Evolutionary conservation across 2,113 vertebrate genomes (phyloP).

Genomic region (Hemiscyllium ocellatum): DNA sequence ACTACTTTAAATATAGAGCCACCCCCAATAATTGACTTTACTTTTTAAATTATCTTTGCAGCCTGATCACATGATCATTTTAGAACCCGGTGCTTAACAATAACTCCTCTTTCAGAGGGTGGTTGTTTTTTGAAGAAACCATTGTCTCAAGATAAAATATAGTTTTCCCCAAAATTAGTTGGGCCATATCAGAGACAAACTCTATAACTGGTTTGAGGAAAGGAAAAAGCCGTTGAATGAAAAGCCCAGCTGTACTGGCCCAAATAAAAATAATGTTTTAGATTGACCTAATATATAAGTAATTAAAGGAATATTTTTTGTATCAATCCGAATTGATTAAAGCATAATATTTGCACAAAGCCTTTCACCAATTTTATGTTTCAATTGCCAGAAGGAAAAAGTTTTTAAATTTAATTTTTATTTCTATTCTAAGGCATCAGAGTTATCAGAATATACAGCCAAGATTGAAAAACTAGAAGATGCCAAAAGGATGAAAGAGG

Average conservation of each 20-base stretch:
- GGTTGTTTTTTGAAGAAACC: too few species aligned
- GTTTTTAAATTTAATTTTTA: not conserved
- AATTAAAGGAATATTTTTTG: not conserved
- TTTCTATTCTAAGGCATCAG: constrained; percentile 63
- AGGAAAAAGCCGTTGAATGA: not conserved
- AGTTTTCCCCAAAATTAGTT: not conserved
- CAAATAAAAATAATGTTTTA: not conserved
- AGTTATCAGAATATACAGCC: constrained; percentile 78
- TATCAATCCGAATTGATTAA: not conserved
- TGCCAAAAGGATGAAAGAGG: constrained; percentile 74
- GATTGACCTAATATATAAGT: not conserved
- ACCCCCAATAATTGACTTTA: too few species aligned
- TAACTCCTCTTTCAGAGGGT: too few species aligned
- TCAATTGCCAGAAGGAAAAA: not conserved
- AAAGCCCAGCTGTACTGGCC: not conserved
- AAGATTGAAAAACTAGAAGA: constrained; percentile 82
- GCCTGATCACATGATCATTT: too few species aligned
- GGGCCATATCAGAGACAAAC: not conserved
- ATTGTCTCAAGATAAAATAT: not conserved
- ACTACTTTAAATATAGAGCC: too few species aligned
- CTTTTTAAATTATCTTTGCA: too few species aligned
- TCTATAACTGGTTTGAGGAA: not conserved
- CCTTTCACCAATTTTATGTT: not conserved
- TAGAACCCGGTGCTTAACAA: too few species aligned
- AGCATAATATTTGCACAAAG: not conserved